A percentile compares a stretch with the other conserved stretches of the same genome.
Conservation (phyloP, 2,888 invertebrate genomes). For the Thecophora atra region DNA sequence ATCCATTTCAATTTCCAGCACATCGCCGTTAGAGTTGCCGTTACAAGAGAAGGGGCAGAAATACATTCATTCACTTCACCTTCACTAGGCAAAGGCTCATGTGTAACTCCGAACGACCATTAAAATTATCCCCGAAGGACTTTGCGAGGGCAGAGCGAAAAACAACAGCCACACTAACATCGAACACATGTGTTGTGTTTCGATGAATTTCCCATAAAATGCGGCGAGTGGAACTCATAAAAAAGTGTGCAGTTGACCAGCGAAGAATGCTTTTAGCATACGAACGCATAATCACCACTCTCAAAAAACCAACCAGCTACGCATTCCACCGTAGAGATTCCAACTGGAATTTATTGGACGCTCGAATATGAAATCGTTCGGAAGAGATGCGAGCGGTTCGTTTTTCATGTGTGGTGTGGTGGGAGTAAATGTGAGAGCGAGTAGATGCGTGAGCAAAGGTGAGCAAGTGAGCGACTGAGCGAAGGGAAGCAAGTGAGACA, state of each 20-base stretch:
- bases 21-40: constrained; percentile 13
- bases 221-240: background rate
- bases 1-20: constrained; percentile 53
- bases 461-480: too few species aligned
- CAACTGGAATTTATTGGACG: constrained; percentile 2
- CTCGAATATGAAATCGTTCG: constrained; percentile 57
- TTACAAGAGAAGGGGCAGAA: too few species aligned
- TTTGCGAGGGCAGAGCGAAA: constrained; percentile 11
- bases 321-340: background rate
- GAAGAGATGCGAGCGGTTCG: constrained; percentile 47
- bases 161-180: background rate
- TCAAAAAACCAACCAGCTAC: background rate
- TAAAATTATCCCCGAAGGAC: constrained; percentile 62
- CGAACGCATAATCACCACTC: background rate
- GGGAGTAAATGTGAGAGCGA: background rate
- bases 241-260: background rate
- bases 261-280: constrained; percentile 41
- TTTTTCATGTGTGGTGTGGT: background rate
- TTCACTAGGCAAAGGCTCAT: constrained; percentile 43
- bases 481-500: too few species aligned
- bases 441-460: constrained; percentile 14
- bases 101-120: constrained; percentile 55
- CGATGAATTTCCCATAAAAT: constrained; percentile 34
- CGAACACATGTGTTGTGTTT: constrained; percentile 19
- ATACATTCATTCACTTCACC: background rate